These are phyloP conservation scores for Zaprionus gabonicus DNA, from an alignment of 1,140 invertebrate species.

Conservation along the genomic window DNA sequence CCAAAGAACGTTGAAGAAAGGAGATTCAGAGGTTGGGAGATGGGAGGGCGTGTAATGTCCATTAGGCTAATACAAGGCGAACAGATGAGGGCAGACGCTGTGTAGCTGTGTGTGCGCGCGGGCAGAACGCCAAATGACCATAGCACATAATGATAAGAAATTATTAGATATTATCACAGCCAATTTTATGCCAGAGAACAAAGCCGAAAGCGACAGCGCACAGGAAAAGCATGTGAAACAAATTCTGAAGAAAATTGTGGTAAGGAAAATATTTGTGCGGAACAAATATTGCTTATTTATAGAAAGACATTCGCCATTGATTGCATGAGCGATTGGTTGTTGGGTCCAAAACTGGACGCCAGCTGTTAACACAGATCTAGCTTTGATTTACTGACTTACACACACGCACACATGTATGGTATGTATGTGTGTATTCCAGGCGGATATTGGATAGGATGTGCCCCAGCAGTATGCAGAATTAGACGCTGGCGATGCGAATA, in stretches of 20 bases:
- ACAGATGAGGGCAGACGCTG: slow-evolving; percentile 17
- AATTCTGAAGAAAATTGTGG: neutral
- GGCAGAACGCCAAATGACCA: slow-evolving; percentile 48
- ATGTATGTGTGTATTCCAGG: neutral
- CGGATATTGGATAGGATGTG: slow-evolving; percentile 13
- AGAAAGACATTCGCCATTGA: slow-evolving; percentile 71
- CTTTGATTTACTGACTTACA: slow-evolving; percentile 46
- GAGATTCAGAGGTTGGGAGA: neutral
- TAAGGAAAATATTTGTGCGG: neutral
- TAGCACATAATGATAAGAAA: slow-evolving; percentile 80
- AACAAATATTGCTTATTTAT: slow-evolving; percentile 37
- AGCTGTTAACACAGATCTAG: slow-evolving; percentile 57
- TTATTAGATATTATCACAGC: slow-evolving; percentile 80
- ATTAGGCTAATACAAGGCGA: slow-evolving; percentile 53
- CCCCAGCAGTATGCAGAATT: neutral
- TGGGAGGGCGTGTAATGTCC: slow-evolving; percentile 41
- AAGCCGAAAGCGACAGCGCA: slow-evolving; percentile 54
- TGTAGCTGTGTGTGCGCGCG: neutral
- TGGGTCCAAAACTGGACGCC: slow-evolving; percentile 35
- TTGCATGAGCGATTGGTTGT: slow-evolving; percentile 39
- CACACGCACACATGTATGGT: neutral
- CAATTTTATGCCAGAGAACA: slow-evolving; percentile 58
- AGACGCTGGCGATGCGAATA: slow-evolving; percentile 29
- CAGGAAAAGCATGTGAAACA: slow-evolving; percentile 31
- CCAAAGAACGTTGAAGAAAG: neutral